Conservation (phyloP, 2,888 invertebrate species). For the Lithosia quadra region DNA sequence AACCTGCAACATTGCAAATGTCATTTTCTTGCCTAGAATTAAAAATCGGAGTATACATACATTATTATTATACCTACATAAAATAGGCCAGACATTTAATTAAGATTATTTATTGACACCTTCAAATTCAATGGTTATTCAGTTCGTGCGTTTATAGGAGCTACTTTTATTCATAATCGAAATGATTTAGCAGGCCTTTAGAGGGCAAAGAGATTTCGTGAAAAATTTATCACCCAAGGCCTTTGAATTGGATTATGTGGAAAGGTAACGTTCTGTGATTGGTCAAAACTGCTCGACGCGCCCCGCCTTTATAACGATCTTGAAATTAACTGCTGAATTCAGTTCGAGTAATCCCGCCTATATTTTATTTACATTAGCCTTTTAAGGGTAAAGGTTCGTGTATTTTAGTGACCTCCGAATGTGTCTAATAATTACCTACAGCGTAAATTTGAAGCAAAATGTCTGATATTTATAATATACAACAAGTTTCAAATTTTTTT, state of each 20-base stretch:
- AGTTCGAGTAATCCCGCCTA: constrained; percentile 47
- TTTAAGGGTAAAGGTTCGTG: constrained; percentile 3
- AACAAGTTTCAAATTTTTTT: too few species aligned
- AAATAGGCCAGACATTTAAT: neutral
- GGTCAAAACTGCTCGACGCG: constrained; percentile 61
- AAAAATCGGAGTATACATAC: too few species aligned
- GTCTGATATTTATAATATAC: neutral
- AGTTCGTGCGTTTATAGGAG: neutral
- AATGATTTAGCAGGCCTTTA: neutral
- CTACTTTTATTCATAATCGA: neutral
- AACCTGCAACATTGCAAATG: too few species aligned
- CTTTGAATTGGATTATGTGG: constrained; percentile 59
- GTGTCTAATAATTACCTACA: neutral
- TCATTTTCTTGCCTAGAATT: too few species aligned
- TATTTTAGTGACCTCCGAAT: neutral
- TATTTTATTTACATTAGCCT: constrained; percentile 32
- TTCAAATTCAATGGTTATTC: neutral
- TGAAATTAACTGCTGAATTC: constrained; percentile 63
- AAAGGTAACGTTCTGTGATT: constrained; percentile 70
- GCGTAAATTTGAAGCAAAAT: neutral
- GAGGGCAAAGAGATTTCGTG: constrained; percentile 23
- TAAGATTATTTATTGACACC: neutral
- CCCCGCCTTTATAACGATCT: constrained; percentile 79
- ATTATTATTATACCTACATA: too few species aligned
- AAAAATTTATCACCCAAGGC: constrained; percentile 57